These are phyloP conservation scores for Mythimna impura DNA, from an alignment of 2,888 invertebrate species.

Conservation along the genomic window DNA sequence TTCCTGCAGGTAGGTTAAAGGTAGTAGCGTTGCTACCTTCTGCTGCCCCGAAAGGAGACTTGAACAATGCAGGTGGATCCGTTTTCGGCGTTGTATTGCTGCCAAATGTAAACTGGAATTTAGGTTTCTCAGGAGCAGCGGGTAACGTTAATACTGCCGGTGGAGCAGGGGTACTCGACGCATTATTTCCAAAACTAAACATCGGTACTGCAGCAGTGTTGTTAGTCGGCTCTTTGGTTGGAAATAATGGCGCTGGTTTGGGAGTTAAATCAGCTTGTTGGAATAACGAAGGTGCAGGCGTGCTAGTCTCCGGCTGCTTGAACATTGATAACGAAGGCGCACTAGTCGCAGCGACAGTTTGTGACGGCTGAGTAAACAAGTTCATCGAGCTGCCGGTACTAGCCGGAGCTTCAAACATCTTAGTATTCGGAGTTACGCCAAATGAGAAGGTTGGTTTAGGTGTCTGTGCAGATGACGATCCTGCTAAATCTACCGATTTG, in stretches of 20 bases:
- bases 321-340: conserved; percentile 66
- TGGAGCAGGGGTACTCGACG: conserved; percentile 45
- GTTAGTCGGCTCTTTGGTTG: conserved; percentile 48
- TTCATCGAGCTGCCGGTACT: conserved; percentile 56
- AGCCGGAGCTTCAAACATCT: conserved; percentile 66
- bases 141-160: conserved; percentile 42
- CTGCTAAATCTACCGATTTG: conserved; percentile 12
- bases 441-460: conserved; percentile 65
- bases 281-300: conserved; percentile 65
- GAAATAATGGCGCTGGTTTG: conserved; percentile 60
- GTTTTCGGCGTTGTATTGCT: conserved; percentile 61
- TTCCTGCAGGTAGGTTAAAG: conserved; percentile 54
- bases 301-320: conserved; percentile 61
- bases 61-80: conserved; percentile 59
- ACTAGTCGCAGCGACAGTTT: conserved; percentile 39
- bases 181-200: conserved; percentile 76
- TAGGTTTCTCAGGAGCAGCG: conserved; percentile 72
- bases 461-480: conserved; percentile 37
- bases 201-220: conserved; percentile 66
- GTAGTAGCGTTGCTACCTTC: conserved; percentile 52
- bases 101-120: conserved; percentile 80
- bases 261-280: conserved; percentile 61
- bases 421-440: conserved; percentile 52
- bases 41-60: conserved; percentile 53
- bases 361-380: conserved; percentile 50